These are phyloP conservation scores for Brachionus rotundiformis DNA, from an alignment of 1,140 invertebrate genomes.

Conservation along the genomic window DNA sequence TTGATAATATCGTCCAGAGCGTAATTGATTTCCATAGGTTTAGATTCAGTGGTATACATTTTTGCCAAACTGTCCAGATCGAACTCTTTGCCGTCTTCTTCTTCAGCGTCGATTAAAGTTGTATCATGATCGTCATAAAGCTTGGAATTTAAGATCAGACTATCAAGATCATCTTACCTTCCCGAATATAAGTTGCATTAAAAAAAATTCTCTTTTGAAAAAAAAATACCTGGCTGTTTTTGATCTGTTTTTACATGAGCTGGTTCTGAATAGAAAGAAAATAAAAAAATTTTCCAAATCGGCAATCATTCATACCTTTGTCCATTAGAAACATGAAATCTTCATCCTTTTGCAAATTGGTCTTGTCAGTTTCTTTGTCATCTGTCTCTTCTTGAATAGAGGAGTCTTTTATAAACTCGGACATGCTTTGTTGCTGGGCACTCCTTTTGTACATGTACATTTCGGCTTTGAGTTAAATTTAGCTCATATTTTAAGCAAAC, in stretches of 20 bases:
- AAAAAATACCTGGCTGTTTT: constrained; percentile 25
- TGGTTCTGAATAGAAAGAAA: neutral
- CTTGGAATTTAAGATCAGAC: constrained; percentile 13
- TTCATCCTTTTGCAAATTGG: constrained; percentile 9
- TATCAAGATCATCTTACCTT: constrained; percentile 53
- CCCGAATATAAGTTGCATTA: constrained; percentile 37
- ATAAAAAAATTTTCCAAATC: neutral
- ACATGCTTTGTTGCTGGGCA: constrained; percentile 7
- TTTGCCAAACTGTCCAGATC: constrained; percentile 28
- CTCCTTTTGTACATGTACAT: constrained; percentile 46
- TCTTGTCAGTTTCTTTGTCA: neutral
- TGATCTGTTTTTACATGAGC: neutral
- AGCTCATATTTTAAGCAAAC: neutral
- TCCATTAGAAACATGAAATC: constrained; percentile 52
- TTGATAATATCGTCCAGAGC: neutral
- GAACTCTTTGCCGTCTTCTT: constrained; percentile 43
- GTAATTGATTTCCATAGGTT: neutral
- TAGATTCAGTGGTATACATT: neutral
- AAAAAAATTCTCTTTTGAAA: neutral
- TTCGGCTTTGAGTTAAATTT: neutral
- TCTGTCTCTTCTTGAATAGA: constrained; percentile 28
- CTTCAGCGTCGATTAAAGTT: neutral
- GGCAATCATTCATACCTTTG: no score
- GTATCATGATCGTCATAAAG: constrained; percentile 5
- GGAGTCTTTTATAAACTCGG: constrained; percentile 29